Evolutionary conservation across 2,113 vertebrate genomes (phyloP).

Genomic region (Dermatemys mawii): DNA sequence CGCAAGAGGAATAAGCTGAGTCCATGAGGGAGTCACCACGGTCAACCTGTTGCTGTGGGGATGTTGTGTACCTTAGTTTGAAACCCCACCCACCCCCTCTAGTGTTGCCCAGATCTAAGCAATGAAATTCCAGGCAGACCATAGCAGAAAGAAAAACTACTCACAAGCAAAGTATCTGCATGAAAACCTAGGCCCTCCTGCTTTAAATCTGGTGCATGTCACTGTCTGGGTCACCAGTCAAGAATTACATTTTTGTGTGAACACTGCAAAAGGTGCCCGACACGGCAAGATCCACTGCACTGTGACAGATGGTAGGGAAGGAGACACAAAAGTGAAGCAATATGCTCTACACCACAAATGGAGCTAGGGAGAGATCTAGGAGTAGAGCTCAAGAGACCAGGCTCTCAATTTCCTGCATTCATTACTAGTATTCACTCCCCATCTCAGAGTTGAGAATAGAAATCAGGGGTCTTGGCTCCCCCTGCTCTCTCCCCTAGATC

Average conservation of each 20-base stretch:
- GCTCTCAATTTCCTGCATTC: no score
- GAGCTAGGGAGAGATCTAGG: neutral
- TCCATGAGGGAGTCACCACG: no score
- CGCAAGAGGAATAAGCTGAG: no score
- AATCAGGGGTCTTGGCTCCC: neutral
- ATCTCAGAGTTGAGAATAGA: neutral
- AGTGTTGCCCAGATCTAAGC: no score
- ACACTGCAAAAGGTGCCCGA: neutral
- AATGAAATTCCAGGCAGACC: neutral
- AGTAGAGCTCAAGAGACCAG: neutral
- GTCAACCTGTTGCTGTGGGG: no score
- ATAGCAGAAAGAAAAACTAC: neutral
- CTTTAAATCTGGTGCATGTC: neutral
- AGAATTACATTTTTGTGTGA: neutral
- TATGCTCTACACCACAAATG: neutral
- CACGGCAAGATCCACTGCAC: neutral
- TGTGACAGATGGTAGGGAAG: neutral
- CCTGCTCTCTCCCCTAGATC: neutral
- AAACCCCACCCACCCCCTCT: no score
- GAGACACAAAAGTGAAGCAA: neutral
- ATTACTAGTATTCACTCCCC: neutral
- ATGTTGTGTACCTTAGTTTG: no score
- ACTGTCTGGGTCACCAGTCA: neutral
- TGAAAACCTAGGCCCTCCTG: neutral
- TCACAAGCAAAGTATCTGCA: neutral